phyloP scores from a whole-genome alignment of 1,140 invertebrate species.

The Varroa destructor region DNA sequence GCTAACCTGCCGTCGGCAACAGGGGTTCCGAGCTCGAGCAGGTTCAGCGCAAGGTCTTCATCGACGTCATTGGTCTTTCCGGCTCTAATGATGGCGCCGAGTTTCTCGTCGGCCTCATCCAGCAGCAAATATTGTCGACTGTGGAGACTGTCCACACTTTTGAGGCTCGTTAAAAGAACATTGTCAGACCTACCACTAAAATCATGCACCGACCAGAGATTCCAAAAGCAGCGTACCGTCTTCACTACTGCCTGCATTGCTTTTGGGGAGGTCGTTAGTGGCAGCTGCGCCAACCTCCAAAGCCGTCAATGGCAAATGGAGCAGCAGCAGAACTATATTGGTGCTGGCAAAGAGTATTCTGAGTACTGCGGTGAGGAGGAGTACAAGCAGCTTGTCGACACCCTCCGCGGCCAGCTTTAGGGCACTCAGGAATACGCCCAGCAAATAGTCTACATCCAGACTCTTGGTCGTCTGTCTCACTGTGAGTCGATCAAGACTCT shows the following conservation, averaged over 20 bases:
- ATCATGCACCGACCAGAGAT: constrained; percentile 13
- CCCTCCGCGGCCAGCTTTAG: not conserved
- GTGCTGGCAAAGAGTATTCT: not conserved
- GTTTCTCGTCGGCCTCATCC: constrained; percentile 11
- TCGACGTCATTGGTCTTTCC: constrained; percentile 17
- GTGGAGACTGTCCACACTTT: constrained; percentile 13
- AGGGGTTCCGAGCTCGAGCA: not conserved
- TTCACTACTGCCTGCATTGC: not conserved
- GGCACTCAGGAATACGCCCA: not conserved
- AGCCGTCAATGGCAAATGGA: not conserved
- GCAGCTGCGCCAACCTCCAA: not conserved
- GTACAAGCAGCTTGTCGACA: constrained; percentile 15
- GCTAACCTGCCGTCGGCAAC: not conserved
- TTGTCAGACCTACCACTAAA: constrained; percentile 14
- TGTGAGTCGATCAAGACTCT: constrained; percentile 10
- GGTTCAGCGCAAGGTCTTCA: constrained; percentile 25
- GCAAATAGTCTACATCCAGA: constrained; percentile 21
- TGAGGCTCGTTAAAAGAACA: not conserved
- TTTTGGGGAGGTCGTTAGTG: constrained; percentile 1
- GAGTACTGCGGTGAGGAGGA: constrained; percentile 17
- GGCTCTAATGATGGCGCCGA: constrained; percentile 20
- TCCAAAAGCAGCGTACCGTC: constrained; percentile 9
- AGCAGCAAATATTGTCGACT: constrained; percentile 5
- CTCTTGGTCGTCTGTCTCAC: constrained; percentile 15
- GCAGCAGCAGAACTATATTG: not conserved